These are phyloP conservation scores for Oncorhynchus keta DNA, from an alignment of 2,113 vertebrate species.

Conservation along the genomic window DNA sequence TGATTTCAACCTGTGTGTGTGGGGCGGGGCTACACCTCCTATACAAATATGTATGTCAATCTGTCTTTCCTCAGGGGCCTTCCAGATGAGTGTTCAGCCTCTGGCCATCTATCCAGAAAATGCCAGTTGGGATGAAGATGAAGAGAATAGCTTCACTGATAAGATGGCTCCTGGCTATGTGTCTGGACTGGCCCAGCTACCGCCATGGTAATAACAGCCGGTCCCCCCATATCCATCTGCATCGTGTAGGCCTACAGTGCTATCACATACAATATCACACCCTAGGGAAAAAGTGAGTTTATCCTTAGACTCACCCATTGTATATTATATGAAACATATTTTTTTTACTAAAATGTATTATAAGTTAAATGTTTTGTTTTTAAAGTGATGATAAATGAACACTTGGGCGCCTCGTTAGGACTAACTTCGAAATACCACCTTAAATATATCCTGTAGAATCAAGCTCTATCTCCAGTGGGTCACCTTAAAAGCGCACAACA, in stretches of 20 bases:
- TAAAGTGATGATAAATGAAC: not conserved
- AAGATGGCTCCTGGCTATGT: no score
- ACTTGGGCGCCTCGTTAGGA: conserved; percentile 18
- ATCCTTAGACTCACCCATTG: not conserved
- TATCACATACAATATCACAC: no score
- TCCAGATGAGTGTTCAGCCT: not conserved
- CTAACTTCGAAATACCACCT: conserved; percentile 64
- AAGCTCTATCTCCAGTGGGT: conserved; percentile 55
- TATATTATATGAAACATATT: not conserved
- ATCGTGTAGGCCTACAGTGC: no score
- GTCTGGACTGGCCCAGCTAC: no score
- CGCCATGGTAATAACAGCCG: no score
- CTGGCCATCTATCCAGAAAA: not conserved
- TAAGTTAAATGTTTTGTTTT: not conserved
- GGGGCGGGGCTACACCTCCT: not conserved
- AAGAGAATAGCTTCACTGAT: not conserved
- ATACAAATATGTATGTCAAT: not conserved
- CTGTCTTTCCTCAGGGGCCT: not conserved
- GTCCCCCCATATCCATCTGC: no score
- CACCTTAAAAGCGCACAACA: conserved; percentile 82
- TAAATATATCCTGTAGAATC: conserved; percentile 67
- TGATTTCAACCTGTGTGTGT: not conserved
- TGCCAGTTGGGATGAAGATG: not conserved
- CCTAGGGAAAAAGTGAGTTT: no score
- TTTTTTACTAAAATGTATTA: not conserved